Conservation (phyloP, 2,113 vertebrate species). For the Riparia riparia region DNA sequence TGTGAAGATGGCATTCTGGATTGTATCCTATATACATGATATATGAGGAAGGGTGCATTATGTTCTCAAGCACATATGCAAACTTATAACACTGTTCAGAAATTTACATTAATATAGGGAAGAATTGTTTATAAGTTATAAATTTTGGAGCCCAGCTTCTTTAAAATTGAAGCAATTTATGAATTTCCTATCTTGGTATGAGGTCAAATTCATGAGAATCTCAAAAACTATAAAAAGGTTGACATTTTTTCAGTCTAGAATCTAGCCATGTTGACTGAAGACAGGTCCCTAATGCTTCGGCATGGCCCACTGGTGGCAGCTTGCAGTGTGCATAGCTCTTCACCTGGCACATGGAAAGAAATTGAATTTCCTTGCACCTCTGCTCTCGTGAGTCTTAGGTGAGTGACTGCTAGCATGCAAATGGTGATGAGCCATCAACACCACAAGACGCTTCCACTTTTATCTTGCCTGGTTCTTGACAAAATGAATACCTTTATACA, state of each 20-base stretch:
- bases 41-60: background rate
- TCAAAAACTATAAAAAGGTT: background rate
- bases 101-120: rapidly evolving
- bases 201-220: background rate
- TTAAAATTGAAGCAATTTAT: background rate
- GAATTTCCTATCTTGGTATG: background rate
- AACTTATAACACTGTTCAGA: background rate
- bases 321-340: background rate
- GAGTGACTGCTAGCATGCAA: background rate
- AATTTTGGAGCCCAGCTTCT: background rate
- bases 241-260: background rate
- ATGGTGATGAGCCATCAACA: background rate
- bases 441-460: background rate
- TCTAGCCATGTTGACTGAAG: background rate
- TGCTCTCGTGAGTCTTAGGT: rapidly evolving
- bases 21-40: background rate
- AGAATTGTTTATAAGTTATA: background rate
- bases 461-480: background rate
- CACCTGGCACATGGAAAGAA: background rate
- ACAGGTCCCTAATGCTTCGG: background rate
- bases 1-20: background rate
- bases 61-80: background rate
- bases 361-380: background rate
- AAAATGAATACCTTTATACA: background rate
- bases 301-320: background rate